Evolutionary conservation across 2,113 vertebrate species (phyloP).

Genomic region (Talpa occidentalis): DNA sequence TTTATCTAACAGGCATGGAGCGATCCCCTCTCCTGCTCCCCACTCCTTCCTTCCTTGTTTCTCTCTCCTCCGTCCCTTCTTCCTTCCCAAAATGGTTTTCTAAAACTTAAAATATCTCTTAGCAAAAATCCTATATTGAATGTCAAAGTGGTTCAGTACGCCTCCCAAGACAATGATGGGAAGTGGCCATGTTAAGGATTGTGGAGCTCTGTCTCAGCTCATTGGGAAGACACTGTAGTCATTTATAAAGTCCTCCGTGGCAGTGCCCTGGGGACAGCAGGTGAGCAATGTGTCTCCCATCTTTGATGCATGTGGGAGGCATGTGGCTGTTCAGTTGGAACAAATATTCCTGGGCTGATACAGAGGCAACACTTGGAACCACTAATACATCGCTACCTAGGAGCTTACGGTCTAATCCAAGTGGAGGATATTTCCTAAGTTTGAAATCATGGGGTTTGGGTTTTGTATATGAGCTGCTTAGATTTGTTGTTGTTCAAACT

Average conservation of each 20-base stretch:
- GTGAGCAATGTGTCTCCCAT: slow-evolving; percentile 40
- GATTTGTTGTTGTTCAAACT: neutral
- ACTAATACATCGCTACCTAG: neutral
- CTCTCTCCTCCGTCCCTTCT: neutral
- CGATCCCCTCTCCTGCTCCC: neutral
- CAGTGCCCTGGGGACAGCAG: slow-evolving; percentile 3
- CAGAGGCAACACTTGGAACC: neutral
- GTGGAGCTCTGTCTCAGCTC: slow-evolving; percentile 38
- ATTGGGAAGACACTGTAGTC: neutral
- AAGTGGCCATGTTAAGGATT: neutral
- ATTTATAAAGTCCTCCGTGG: neutral
- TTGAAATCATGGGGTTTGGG: slow-evolving; percentile 11
- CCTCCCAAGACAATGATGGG: neutral
- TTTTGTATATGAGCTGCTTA: neutral
- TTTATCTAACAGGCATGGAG: neutral
- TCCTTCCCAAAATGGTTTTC: neutral
- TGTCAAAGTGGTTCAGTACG: neutral
- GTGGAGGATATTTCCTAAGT: neutral
- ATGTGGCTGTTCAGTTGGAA: slow-evolving; percentile 25
- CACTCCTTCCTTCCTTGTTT: neutral
- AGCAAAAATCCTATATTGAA: neutral
- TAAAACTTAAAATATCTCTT: neutral
- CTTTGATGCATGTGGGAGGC: neutral
- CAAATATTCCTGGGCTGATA: slow-evolving; percentile 35
- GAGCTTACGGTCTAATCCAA: neutral